Evolutionary conservation across 1,140 invertebrate genomes (phyloP).

Genomic region (Plectus sambesii): DNA sequence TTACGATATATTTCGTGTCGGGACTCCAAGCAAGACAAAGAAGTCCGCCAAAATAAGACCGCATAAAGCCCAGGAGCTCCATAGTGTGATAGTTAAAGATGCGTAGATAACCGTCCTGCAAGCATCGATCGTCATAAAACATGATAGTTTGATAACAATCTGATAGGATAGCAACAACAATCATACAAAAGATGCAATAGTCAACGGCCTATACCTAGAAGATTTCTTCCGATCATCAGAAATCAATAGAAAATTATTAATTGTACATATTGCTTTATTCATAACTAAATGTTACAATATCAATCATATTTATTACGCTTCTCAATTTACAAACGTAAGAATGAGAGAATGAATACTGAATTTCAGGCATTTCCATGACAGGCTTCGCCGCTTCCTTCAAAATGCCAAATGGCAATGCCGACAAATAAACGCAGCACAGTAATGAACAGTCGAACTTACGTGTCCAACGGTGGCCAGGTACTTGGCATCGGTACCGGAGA

Average conservation of each 20-base stretch:
- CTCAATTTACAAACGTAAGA: too few species aligned
- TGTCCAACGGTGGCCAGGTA: constrained; percentile 70
- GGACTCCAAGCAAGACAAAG: constrained; percentile 93
- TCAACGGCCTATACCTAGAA: too few species aligned
- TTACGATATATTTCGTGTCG: constrained; percentile 83
- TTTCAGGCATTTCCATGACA: neutral
- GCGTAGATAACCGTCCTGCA: constrained; percentile 87
- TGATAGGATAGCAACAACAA: constrained; percentile 6
- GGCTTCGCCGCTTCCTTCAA: neutral
- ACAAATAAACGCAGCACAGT: constrained; percentile 11
- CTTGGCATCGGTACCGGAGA: constrained; percentile 72
- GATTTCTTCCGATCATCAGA: too few species aligned
- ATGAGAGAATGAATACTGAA: neutral
- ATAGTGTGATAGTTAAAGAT: constrained; percentile 94
- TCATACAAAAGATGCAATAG: constrained; percentile 6
- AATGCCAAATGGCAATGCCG: too few species aligned
- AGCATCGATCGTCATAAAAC: constrained; percentile 35
- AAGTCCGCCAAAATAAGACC: constrained; percentile 74
- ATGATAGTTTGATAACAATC: constrained; percentile 5
- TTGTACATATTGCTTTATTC: too few species aligned
- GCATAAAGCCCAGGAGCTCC: constrained; percentile 70
- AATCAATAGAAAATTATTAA: too few species aligned
- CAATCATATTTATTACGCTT: too few species aligned
- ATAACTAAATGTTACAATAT: too few species aligned
- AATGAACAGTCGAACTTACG: constrained; percentile 9